phyloP scores from a whole-genome alignment of 92 coral and sea anemone species.

The Epizoanthus stellaris region DNA sequence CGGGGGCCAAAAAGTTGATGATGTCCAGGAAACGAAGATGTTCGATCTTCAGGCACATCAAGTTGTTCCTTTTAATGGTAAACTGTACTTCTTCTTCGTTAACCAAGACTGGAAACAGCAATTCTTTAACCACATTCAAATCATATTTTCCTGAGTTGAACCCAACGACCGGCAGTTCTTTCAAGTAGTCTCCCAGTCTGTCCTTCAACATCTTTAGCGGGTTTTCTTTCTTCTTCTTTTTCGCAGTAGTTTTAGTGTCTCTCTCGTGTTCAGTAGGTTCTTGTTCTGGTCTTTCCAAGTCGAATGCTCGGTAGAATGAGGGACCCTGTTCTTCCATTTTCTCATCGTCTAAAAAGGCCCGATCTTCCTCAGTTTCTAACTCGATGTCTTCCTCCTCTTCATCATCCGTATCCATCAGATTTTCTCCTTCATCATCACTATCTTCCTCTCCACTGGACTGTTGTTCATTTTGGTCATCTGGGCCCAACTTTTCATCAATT shows the following conservation, averaged over 20 bases:
- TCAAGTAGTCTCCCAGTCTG: constrained; percentile 37
- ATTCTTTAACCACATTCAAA: constrained; percentile 48
- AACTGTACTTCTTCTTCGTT: constrained; percentile 46
- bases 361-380: background rate
- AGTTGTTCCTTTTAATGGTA: constrained; percentile 54
- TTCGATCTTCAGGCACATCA: constrained; percentile 44
- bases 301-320: background rate
- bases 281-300: constrained; percentile 7
- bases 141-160: constrained; percentile 66
- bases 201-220: constrained; percentile 29
- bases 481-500: background rate
- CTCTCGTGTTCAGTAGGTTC: background rate
- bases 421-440: constrained; percentile 13
- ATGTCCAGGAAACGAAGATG: constrained; percentile 62
- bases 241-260: background rate
- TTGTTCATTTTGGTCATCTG: background rate
- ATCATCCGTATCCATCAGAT: constrained; percentile 22
- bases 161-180: constrained; percentile 53
- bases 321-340: background rate
- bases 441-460: background rate
- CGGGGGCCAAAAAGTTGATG: constrained; percentile 67
- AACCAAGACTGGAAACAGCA: constrained; percentile 46
- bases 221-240: constrained; percentile 16
- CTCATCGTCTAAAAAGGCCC: too few relatives aligned
- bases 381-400: constrained; percentile 25